A percentile compares a stretch with the other conserved stretches of the same genome.
These are phyloP conservation scores for Lasioglossum leucozonium DNA, from an alignment of 2,888 invertebrate genomes.

Conservation along the genomic window DNA sequence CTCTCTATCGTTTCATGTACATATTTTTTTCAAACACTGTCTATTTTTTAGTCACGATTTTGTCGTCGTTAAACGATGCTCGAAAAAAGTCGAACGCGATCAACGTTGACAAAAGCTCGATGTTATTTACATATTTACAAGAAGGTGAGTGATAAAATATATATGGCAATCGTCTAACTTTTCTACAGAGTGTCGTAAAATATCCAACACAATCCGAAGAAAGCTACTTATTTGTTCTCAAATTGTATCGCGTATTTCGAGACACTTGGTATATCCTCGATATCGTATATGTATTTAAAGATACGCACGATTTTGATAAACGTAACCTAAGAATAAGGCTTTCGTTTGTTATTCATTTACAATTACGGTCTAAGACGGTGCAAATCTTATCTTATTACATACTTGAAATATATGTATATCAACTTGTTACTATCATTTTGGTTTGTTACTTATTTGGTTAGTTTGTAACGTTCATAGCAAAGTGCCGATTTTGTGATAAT, in stretches of 20 bases:
- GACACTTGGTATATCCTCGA: conserved; percentile 35
- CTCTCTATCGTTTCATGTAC: conserved; percentile 24
- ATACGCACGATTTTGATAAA: conserved; percentile 63
- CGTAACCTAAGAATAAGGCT: conserved; percentile 66
- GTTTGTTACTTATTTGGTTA: conserved; percentile 1
- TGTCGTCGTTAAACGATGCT: conserved; percentile 20
- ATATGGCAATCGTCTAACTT: conserved; percentile 76
- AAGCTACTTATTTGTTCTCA: not conserved
- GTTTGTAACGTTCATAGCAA: conserved; percentile 9
- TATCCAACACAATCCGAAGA: not conserved
- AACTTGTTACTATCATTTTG: conserved; percentile 38
- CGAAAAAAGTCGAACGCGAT: conserved; percentile 32
- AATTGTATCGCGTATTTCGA: not conserved
- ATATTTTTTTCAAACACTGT: conserved; percentile 14
- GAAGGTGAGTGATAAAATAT: conserved; percentile 80
- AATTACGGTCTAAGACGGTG: conserved; percentile 59
- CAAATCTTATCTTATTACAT: conserved; percentile 44
- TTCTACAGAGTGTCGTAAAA: conserved; percentile 35
- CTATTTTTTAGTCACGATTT: conserved; percentile 31
- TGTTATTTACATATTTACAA: conserved; percentile 79
- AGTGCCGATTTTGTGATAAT: not conserved
- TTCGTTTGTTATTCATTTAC: conserved; percentile 51
- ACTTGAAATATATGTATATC: conserved; percentile 22
- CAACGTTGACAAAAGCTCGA: conserved; percentile 25
- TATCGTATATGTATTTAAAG: conserved; percentile 59